These are phyloP conservation scores for Oikopleura dioica DNA, from an alignment of 23 tunicate species.

Conservation along the genomic window DNA sequence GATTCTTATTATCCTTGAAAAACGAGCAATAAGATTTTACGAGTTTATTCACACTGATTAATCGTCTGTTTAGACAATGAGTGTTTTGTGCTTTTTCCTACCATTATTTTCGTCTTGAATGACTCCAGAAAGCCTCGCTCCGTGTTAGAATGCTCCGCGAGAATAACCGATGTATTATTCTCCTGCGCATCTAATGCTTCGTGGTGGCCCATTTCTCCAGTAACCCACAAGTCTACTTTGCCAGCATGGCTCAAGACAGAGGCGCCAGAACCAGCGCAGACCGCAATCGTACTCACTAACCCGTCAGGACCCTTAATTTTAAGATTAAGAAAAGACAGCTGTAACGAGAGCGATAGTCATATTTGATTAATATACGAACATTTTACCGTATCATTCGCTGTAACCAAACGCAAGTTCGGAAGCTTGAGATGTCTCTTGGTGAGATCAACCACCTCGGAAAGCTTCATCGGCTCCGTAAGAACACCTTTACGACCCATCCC, in stretches of 20 bases:
- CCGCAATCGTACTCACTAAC: slow-evolving; percentile 19
- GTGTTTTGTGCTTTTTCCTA: neutral
- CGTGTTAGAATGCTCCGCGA: slow-evolving; percentile 81
- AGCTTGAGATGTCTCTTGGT: slow-evolving; percentile 29
- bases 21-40: too few relatives aligned
- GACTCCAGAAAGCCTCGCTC: slow-evolving; percentile 54
- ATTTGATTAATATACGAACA: too few relatives aligned
- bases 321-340: neutral
- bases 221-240: slow-evolving; percentile 45
- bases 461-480: neutral
- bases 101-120: slow-evolving; percentile 10
- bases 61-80: neutral
- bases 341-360: neutral
- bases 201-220: slow-evolving; percentile 99
- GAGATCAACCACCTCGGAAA: slow-evolving; percentile 21
- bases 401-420: slow-evolving; percentile 19
- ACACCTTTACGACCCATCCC: slow-evolving; percentile 2
- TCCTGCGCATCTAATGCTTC: slow-evolving; percentile 64
- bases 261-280: slow-evolving; percentile 79
- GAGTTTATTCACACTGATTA: neutral
- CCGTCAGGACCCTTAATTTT: neutral
- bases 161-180: slow-evolving; percentile 33
- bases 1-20: too few relatives aligned
- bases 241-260: slow-evolving; percentile 25
- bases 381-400: too few relatives aligned